phyloP scores from a whole-genome alignment of 2,113 vertebrate genomes.

The Carettochelys insculpta region DNA sequence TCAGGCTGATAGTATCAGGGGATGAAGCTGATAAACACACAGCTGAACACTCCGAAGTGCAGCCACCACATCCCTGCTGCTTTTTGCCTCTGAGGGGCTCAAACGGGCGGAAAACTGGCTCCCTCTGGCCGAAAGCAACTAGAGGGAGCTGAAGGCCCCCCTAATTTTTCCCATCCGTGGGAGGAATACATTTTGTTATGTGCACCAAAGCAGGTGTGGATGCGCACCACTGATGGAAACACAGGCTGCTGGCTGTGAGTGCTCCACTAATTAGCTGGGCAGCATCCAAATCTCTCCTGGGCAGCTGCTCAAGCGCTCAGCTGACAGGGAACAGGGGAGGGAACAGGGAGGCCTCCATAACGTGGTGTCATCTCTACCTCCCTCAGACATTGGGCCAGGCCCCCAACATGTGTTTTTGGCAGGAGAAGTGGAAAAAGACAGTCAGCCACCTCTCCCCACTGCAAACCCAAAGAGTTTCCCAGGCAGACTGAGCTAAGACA shows the following conservation, averaged over 20 bases:
- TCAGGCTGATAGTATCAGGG: constrained; percentile 67
- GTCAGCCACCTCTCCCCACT: fast-evolving
- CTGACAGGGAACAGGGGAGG: too few species aligned
- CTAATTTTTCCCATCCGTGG: too few species aligned
- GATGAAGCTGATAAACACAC: constrained; percentile 70
- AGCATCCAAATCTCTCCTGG: too few species aligned
- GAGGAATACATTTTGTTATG: too few species aligned
- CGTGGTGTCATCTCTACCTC: fast-evolving
- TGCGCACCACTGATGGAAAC: too few species aligned
- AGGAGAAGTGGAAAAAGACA: neutral
- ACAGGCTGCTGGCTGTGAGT: too few species aligned
- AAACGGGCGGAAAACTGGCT: constrained; percentile 48
- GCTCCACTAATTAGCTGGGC: too few species aligned
- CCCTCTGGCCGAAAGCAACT: neutral
- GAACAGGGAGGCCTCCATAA: neutral
- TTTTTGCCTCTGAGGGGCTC: constrained; percentile 12
- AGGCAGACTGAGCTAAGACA: neutral
- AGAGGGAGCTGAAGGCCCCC: too few species aligned
- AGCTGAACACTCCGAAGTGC: constrained; percentile 60
- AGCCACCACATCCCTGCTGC: constrained; percentile 42
- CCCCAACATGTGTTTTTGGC: neutral
- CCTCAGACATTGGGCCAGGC: fast-evolving
- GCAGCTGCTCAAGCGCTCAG: too few species aligned
- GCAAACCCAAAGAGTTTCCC: neutral
- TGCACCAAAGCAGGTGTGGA: too few species aligned